Evolutionary conservation across 2,797 vertebrate species (phyloP).

Genomic region (Sorex maritimensis): DNA sequence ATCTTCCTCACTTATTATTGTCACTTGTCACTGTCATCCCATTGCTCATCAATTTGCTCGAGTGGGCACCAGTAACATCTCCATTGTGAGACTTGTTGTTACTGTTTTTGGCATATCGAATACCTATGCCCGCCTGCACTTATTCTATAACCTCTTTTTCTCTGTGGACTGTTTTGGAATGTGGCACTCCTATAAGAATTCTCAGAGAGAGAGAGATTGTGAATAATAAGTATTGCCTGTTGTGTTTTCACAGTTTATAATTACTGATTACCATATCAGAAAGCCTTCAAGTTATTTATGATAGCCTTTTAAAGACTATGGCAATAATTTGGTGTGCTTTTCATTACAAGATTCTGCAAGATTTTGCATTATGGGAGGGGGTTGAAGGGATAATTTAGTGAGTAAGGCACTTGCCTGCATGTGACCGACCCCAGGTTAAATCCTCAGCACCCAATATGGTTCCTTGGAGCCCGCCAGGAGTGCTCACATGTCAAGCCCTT

Average conservation of each 20-base stretch:
- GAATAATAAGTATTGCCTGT: neutral
- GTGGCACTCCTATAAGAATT: neutral
- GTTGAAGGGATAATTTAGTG: too few relatives aligned
- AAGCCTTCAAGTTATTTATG: neutral
- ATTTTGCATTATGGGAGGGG: neutral
- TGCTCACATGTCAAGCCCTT: neutral
- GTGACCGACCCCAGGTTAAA: too few relatives aligned
- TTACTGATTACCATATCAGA: neutral
- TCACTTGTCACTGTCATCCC: too few relatives aligned
- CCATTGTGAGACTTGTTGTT: too few relatives aligned
- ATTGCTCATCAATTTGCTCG: too few relatives aligned
- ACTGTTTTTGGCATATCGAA: too few relatives aligned
- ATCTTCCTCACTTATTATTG: neutral
- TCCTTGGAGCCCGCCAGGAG: too few relatives aligned
- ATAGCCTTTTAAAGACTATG: neutral
- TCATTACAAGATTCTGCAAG: slow-evolving; percentile 1
- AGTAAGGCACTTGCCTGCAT: too few relatives aligned
- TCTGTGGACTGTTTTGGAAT: neutral
- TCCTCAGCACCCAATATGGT: too few relatives aligned
- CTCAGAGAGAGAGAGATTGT: neutral
- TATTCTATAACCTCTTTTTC: neutral
- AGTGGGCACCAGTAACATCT: too few relatives aligned
- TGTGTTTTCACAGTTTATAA: neutral
- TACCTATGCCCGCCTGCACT: neutral
- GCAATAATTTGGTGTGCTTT: neutral